Percentiles rank a stretch among this genome's conserved stretches.
These are phyloP conservation scores for Euwallacea fornicatus DNA, from an alignment of 1,140 invertebrate genomes.

Conservation along the genomic window DNA sequence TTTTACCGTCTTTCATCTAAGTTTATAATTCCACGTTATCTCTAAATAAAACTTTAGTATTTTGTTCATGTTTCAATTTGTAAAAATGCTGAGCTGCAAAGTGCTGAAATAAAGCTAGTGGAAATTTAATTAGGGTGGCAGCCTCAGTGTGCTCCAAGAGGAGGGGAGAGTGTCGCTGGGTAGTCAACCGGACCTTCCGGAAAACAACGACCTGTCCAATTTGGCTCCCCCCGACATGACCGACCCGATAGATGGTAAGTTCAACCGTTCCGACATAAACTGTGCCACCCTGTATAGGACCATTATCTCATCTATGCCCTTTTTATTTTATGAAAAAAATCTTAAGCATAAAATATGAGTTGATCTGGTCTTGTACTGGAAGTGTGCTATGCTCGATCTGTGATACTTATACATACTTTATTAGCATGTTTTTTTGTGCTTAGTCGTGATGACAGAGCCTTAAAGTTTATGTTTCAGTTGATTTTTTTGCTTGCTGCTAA, in stretches of 20 bases:
- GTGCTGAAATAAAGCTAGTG: background rate
- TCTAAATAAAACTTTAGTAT: too few relatives aligned
- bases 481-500: conserved; percentile 10
- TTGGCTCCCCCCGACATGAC: conserved; percentile 61
- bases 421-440: background rate
- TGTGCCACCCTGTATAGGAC: too few relatives aligned
- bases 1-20: too few relatives aligned
- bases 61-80: too few relatives aligned
- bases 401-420: background rate
- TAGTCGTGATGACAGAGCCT: background rate
- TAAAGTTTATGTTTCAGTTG: background rate
- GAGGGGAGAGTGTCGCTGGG: conserved; percentile 55
- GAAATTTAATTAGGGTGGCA: conserved; percentile 48
- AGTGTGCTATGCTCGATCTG: background rate
- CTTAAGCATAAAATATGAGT: too few relatives aligned
- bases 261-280: background rate
- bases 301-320: too few relatives aligned
- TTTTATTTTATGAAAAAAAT: too few relatives aligned
- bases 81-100: too few relatives aligned
- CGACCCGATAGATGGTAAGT: conserved; percentile 65
- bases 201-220: conserved; percentile 50
- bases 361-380: too few relatives aligned
- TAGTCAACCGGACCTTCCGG: conserved; percentile 57
- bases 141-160: conserved; percentile 52
- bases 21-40: too few relatives aligned